Conservation (phyloP, 2,113 vertebrate species). For the Tor tambroides region DNA sequence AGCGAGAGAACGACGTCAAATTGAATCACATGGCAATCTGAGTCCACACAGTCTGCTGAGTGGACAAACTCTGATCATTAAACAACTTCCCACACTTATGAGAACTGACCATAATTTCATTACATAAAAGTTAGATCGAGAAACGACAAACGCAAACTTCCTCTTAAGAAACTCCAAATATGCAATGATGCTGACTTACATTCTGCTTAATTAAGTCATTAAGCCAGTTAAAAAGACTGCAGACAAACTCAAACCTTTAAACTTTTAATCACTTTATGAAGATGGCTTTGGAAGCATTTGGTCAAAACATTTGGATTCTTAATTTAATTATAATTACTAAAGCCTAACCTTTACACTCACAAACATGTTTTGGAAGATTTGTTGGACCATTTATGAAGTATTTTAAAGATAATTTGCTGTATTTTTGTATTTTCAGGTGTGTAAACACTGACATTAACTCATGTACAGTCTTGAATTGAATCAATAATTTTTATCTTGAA, state of each 20-base stretch:
- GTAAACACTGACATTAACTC: no score
- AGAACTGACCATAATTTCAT: constrained; percentile 49
- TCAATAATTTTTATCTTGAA: no score
- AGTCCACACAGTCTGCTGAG: constrained; percentile 68
- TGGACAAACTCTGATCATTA: constrained; percentile 46
- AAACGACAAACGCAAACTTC: neutral
- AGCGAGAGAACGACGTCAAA: constrained; percentile 33
- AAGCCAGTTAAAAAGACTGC: neutral
- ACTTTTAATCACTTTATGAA: neutral
- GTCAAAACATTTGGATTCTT: neutral
- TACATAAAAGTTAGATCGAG: constrained; percentile 42
- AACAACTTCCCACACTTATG: constrained; percentile 39
- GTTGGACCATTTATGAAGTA: neutral
- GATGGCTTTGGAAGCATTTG: neutral
- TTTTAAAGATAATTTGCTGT: neutral
- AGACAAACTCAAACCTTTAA: neutral
- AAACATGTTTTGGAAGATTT: neutral
- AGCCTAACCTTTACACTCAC: neutral
- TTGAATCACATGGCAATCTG: constrained; percentile 54
- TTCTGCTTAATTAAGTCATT: constrained; percentile 4
- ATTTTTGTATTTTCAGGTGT: neutral
- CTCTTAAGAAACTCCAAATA: neutral
- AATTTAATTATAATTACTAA: neutral
- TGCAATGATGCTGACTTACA: neutral
- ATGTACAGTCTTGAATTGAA: no score